Conservation (phyloP, 2,888 invertebrate genomes). For the Conistra vaccinii region DNA sequence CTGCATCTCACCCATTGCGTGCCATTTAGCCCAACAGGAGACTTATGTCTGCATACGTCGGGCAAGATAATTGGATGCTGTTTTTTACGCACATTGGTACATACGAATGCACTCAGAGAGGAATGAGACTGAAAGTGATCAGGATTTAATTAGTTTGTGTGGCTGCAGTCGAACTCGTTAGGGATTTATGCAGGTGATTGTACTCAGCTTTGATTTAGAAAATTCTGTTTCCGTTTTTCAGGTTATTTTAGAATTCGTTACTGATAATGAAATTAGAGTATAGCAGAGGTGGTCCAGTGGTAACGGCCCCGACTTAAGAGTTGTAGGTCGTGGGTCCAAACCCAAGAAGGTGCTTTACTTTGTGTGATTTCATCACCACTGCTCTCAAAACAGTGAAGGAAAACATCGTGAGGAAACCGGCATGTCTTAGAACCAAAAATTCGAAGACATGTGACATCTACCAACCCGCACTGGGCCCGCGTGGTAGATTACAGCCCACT, state of each 20-base stretch:
- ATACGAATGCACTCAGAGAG: constrained; percentile 14
- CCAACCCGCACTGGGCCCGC: no score
- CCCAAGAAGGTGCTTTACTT: no score
- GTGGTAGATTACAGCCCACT: no score
- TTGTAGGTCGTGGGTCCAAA: no score
- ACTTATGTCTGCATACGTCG: constrained; percentile 72
- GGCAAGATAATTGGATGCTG: constrained; percentile 75
- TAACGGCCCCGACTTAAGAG: no score
- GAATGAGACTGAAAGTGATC: constrained; percentile 56
- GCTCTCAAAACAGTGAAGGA: no score
- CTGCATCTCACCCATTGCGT: background rate
- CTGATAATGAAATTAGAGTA: background rate
- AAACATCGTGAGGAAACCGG: no score
- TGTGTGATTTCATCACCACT: no score
- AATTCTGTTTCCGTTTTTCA: background rate
- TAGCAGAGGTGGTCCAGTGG: no score
- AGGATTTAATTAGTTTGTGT: constrained; percentile 62
- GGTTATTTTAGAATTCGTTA: no score
- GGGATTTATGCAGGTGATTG: constrained; percentile 2
- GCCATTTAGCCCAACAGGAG: constrained; percentile 29
- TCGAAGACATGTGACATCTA: no score
- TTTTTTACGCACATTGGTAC: constrained; percentile 58
- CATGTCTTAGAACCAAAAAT: no score
- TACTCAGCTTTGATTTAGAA: background rate
- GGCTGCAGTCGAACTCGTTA: constrained; percentile 29